Evolutionary conservation across 2,888 invertebrate genomes (phyloP), one percentile per base, ranked within the genome.

Genomic region (Spodoptera picta): DNA sequence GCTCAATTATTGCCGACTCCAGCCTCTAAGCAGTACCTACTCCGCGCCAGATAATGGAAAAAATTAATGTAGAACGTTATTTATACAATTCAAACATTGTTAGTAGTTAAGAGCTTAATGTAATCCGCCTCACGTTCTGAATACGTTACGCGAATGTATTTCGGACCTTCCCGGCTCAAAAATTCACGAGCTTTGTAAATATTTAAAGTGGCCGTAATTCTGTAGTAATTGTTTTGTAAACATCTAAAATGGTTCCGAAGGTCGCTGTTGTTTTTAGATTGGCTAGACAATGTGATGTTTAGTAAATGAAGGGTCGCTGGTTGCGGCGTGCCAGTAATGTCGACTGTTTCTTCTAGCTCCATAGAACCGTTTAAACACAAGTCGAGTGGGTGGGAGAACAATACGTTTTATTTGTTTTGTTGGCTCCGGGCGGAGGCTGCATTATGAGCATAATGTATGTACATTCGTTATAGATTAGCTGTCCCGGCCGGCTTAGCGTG

Each of bases 51-150:
- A 62, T 77, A 72, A 76, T 77, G 55, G 42, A 23, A 12, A 24
- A 45, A 55, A 69, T 69, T 55, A 61, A 56, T 61, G 54, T 65
- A 54, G 60, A 62, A 60, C 43, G 49, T 57, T 72, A 69, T 65
- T 68, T 73, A 69, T 64, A 70, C 65, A 64, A 66, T 66, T 66
- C 48, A 53, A 67, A 67, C 52, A 57, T 36, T 60, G 55, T 69
- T 50, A 69, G 63, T 69, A 65, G 62, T 63, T 51, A 52, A 46
- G 45, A 60, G 63, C 65, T 65, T 60, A 66, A 76, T 72, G 61
- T 74, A 70, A 77, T 68, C 69, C 74, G 42, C 12, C 63, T 64
- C 78, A 75, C 70, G 73, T 63, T 44, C 61, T 53, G 65, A 57
- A 72, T 65, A 69, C 50, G 52, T 62, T 62, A 74, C 56, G 68